A percentile compares a stretch with the other conserved stretches of the same genome.
Conservation (phyloP, 2,113 vertebrate species). For the Apeltes quadracus region DNA sequence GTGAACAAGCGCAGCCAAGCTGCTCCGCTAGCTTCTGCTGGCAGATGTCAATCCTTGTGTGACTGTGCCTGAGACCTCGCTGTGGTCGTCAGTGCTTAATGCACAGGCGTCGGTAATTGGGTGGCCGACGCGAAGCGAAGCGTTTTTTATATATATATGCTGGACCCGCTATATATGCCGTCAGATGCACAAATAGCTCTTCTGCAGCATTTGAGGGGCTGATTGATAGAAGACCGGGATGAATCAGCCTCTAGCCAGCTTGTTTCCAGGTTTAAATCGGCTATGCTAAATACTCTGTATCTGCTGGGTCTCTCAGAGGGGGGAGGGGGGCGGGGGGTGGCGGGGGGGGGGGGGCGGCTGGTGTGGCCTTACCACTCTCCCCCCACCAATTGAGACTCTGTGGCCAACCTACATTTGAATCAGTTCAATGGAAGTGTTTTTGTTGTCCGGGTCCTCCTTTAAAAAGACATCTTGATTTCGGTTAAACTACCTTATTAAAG, state of each 20-base stretch:
- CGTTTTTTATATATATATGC: no score
- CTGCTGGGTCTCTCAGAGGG: slow-evolving; percentile 6
- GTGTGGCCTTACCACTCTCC: not conserved
- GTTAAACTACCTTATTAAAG: slow-evolving; percentile 50
- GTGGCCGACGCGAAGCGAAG: slow-evolving; percentile 45
- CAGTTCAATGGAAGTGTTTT: slow-evolving; percentile 16
- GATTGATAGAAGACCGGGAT: slow-evolving; percentile 41
- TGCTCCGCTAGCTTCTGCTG: slow-evolving; percentile 57
- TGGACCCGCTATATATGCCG: slow-evolving; percentile 18
- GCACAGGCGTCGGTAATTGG: slow-evolving; percentile 31
- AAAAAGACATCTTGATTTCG: slow-evolving; percentile 50
- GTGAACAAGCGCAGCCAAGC: slow-evolving; percentile 60
- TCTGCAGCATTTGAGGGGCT: slow-evolving; percentile 13
- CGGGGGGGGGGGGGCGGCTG: not conserved
- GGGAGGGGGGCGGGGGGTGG: not conserved
- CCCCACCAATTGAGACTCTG: slow-evolving; percentile 11
- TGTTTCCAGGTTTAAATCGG: slow-evolving; percentile 25
- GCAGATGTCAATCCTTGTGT: slow-evolving; percentile 71
- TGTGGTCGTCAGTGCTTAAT: slow-evolving; percentile 11
- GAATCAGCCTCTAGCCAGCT: slow-evolving; percentile 22
- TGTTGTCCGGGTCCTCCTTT: slow-evolving; percentile 12
- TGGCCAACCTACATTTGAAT: slow-evolving; percentile 23
- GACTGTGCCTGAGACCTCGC: slow-evolving; percentile 37
- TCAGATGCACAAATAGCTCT: slow-evolving; percentile 40
- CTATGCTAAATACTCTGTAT: slow-evolving; percentile 1